A percentile compares a stretch with the other conserved stretches of the same genome.
Evolutionary conservation across 1,140 invertebrate genomes (phyloP).

Genomic region (Bombus ignitus): DNA sequence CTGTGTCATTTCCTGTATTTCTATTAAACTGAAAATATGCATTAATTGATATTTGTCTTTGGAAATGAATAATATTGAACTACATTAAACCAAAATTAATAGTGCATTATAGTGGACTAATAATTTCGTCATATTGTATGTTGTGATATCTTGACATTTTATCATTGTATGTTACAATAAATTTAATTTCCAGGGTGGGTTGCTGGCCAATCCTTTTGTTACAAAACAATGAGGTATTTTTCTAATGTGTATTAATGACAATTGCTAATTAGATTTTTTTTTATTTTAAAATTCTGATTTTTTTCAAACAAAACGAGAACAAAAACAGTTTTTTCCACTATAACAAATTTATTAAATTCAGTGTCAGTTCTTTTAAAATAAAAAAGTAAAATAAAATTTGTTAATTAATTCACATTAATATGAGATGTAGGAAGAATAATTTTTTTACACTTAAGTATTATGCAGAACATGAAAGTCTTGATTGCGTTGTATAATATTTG

Average conservation of each 20-base stretch:
- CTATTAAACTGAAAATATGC: constrained; percentile 6
- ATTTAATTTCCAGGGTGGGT: constrained; percentile 49
- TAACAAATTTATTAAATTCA: neutral
- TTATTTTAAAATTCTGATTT: constrained; percentile 16
- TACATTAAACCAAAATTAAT: constrained; percentile 18
- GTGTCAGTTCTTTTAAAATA: neutral
- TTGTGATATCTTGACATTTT: constrained; percentile 44
- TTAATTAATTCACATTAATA: neutral
- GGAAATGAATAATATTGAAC: constrained; percentile 11
- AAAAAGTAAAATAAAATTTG: neutral
- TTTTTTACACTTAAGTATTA: constrained; percentile 1
- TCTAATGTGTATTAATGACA: constrained; percentile 41
- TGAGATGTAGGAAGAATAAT: neutral
- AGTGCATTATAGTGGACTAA: constrained; percentile 23
- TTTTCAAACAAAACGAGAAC: constrained; percentile 9
- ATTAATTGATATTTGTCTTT: constrained; percentile 34
- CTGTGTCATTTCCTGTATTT: constrained; percentile 30
- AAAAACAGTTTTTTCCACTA: constrained; percentile 21
- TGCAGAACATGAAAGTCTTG: neutral
- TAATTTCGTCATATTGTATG: constrained; percentile 10
- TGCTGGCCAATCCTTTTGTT: constrained; percentile 56
- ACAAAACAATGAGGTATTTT: constrained; percentile 59
- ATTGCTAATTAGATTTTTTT: constrained; percentile 24
- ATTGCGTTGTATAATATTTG: constrained; percentile 4
- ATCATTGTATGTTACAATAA: constrained; percentile 42